phyloP scores from a whole-genome alignment of 2,113 vertebrate genomes.

The Odontophorus gujanensis region DNA sequence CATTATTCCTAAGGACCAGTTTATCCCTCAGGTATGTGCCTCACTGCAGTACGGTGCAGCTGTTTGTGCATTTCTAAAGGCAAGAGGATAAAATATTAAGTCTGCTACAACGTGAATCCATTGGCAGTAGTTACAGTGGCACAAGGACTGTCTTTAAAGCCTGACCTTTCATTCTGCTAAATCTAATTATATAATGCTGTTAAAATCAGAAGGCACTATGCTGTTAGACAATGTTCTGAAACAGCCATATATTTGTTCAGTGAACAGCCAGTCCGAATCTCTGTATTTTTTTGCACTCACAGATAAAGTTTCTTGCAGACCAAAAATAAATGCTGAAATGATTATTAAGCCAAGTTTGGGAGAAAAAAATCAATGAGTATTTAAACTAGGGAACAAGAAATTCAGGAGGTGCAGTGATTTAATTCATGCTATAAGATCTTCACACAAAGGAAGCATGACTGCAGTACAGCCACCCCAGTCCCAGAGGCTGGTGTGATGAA shows the following conservation, averaged over 20 bases:
- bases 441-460: background rate
- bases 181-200: background rate
- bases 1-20: background rate
- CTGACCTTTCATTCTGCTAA: background rate
- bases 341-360: background rate
- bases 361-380: background rate
- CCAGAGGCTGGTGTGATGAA: background rate
- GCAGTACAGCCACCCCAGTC: background rate
- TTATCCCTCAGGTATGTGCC: background rate
- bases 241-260: background rate
- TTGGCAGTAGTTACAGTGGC: background rate
- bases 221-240: background rate
- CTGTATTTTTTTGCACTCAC: background rate
- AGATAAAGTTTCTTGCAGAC: background rate
- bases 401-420: background rate
- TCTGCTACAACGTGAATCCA: background rate
- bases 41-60: background rate
- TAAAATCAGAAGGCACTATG: background rate
- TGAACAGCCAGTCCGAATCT: background rate
- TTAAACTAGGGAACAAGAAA: background rate
- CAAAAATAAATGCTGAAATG: background rate
- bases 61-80: background rate
- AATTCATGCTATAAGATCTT: background rate
- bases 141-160: background rate
- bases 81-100: background rate